These are phyloP conservation scores for Sciurus carolinensis DNA, from an alignment of 2,797 vertebrate genomes.

Conservation along the genomic window DNA sequence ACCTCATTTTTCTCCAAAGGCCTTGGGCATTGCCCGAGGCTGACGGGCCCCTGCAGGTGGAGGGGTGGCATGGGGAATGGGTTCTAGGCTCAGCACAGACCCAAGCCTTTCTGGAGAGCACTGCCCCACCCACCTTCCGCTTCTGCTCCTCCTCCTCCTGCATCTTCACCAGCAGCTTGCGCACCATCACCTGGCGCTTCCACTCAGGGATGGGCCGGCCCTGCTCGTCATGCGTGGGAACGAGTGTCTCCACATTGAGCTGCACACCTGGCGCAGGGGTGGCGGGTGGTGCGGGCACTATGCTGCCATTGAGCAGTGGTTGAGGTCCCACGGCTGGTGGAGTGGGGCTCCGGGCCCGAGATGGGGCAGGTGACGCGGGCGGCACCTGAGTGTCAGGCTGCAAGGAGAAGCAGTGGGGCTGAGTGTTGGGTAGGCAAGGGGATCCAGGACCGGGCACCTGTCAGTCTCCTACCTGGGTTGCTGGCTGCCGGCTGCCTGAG, in stretches of 20 bases:
- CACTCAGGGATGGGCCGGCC: constrained; percentile 95
- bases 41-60: not conserved
- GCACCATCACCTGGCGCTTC: constrained; percentile 98
- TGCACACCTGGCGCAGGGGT: constrained; percentile 88
- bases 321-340: constrained; percentile 88
- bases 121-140: constrained; percentile 92
- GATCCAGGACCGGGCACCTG: not conserved
- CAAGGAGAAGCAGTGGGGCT: not conserved
- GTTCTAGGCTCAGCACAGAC: not conserved
- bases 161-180: constrained; percentile 97
- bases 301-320: constrained; percentile 93
- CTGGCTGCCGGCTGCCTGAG: constrained; percentile 93
- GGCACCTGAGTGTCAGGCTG: constrained; percentile 86
- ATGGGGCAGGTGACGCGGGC: constrained; percentile 76
- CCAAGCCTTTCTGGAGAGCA: not conserved
- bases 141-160: constrained; percentile 97
- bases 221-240: constrained; percentile 96
- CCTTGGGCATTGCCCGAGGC: not conserved
- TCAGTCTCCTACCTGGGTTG: constrained; percentile 85
- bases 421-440: not conserved
- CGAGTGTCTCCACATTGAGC: constrained; percentile 92
- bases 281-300: constrained; percentile 85
- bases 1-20: not conserved
- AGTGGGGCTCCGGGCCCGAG: constrained; percentile 85
- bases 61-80: rapidly evolving